Evolutionary conservation across 2,113 vertebrate species (phyloP).

Genomic region (Plecotus auritus): DNA sequence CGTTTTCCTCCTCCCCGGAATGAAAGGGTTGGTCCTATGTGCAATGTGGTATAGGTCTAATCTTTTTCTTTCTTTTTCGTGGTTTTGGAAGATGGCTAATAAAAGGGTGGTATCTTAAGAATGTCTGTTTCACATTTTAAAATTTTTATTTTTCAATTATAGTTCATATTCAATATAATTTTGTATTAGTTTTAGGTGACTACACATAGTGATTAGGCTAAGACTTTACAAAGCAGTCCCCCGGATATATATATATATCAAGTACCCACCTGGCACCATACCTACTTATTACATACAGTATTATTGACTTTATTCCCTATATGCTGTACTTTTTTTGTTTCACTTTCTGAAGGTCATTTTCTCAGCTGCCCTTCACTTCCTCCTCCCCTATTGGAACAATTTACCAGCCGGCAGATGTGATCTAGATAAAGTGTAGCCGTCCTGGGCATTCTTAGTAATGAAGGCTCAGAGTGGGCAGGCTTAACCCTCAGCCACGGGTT

Average conservation of each 20-base stretch:
- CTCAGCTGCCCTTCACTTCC: neutral
- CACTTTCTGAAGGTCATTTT: neutral
- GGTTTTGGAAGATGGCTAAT: neutral
- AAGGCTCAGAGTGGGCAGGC: neutral
- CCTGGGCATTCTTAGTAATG: rapidly evolving
- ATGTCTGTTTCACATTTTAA: neutral
- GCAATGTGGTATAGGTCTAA: neutral
- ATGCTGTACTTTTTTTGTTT: neutral
- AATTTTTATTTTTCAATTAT: neutral
- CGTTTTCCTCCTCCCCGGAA: neutral
- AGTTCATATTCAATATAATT: neutral
- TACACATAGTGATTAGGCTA: neutral
- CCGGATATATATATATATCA: too few relatives aligned
- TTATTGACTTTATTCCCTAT: neutral
- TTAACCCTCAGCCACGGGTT: rapidly evolving
- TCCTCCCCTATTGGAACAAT: rapidly evolving
- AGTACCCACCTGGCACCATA: neutral
- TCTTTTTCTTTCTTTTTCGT: neutral
- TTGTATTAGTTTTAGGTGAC: neutral
- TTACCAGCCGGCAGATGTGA: neutral
- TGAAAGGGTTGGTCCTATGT: neutral
- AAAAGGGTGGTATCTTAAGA: neutral
- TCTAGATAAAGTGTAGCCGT: neutral
- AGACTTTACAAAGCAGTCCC: neutral
- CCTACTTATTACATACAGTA: neutral